Evolutionary conservation across 2,113 vertebrate genomes (phyloP).

Genomic region (Caranx melampygus): DNA sequence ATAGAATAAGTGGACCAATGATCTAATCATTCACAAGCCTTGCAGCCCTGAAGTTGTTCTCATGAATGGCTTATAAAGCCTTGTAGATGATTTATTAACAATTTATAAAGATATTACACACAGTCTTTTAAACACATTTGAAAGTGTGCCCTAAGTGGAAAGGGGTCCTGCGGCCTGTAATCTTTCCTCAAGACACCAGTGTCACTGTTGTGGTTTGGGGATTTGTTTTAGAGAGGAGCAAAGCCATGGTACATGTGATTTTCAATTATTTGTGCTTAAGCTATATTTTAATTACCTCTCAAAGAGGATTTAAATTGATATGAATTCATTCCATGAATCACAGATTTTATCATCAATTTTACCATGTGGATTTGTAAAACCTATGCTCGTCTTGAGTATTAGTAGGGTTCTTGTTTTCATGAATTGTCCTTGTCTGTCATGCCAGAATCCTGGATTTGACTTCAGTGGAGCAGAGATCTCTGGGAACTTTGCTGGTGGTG

Average conservation of each 20-base stretch:
- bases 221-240: no score
- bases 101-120: not conserved
- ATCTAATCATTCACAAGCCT: not conserved
- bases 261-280: no score
- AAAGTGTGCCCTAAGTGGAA: not conserved
- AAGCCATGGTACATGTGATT: no score
- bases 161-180: no score
- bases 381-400: not conserved
- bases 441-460: constrained; percentile 98
- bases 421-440: not conserved
- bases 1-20: not conserved
- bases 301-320: no score
- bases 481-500: constrained; percentile 95
- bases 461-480: constrained; percentile 98
- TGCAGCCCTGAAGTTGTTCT: no score
- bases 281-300: no score
- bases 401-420: not conserved
- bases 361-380: not conserved
- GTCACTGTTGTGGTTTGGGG: no score
- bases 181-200: no score
- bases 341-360: not conserved
- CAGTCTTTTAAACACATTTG: no score
- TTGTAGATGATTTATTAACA: not conserved
- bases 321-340: not conserved
- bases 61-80: no score